Evolutionary conservation across 2,113 vertebrate genomes (phyloP).

Genomic region (Atlantisia rogersi): DNA sequence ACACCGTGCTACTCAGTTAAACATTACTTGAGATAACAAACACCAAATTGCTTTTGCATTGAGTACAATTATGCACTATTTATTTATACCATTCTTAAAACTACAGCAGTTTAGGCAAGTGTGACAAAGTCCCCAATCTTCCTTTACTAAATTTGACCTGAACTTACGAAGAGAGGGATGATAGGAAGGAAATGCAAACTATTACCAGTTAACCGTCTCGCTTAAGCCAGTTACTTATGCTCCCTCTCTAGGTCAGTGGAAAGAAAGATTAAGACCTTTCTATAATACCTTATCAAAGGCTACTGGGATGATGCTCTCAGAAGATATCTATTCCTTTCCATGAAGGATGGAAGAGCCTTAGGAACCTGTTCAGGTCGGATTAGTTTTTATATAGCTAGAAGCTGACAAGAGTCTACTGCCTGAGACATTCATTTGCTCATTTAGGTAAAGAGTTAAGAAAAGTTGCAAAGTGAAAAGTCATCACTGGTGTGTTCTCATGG

Average conservation of each 20-base stretch:
- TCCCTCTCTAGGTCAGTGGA: not conserved
- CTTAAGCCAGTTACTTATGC: not conserved
- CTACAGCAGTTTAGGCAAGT: not conserved
- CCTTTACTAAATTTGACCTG: not conserved
- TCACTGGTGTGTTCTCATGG: not conserved
- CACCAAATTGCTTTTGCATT: not conserved
- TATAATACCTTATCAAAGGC: not conserved
- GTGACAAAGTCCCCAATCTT: not conserved
- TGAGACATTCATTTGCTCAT: not conserved
- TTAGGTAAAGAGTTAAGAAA: not conserved
- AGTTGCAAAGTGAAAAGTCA: not conserved
- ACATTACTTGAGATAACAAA: not conserved
- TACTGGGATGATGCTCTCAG: not conserved
- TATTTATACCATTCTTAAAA: not conserved
- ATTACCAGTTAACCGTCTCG: not conserved
- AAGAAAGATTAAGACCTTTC: not conserved
- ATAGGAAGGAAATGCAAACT: not conserved
- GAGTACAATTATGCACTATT: not conserved
- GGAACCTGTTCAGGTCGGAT: not conserved
- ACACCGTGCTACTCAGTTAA: not conserved
- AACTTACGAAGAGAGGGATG: not conserved
- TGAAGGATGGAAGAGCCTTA: not conserved
- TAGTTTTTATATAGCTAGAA: not conserved
- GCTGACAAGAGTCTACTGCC: not conserved
- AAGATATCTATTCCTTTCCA: not conserved